Evolutionary conservation across 2,888 invertebrate genomes (phyloP).

Genomic region (Zygaena filipendulae): DNA sequence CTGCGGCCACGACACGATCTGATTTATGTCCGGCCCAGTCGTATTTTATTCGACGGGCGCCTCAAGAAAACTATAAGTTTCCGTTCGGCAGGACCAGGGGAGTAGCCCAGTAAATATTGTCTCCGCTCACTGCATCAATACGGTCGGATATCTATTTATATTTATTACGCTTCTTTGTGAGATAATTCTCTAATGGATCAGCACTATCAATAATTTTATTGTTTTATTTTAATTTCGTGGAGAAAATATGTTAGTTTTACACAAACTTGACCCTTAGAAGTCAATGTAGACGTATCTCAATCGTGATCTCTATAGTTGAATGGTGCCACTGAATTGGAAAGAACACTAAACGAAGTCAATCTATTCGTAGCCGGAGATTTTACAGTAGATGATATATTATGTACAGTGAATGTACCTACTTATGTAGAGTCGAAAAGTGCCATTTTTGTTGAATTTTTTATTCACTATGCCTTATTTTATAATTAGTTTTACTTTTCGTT

Average conservation of each 20-base stretch:
- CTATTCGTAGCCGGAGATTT: constrained; percentile 36
- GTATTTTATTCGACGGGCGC: constrained; percentile 67
- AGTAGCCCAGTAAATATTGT: constrained; percentile 65
- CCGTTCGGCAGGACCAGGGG: constrained; percentile 63
- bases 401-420: no score
- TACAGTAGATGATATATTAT: no score
- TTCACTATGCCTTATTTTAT: no score
- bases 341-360: constrained; percentile 48
- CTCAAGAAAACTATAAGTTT: constrained; percentile 69
- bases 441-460: no score
- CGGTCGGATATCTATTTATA: constrained; percentile 58
- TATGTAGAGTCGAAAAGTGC: no score
- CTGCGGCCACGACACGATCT: constrained; percentile 53
- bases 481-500: no score
- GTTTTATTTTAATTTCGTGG: constrained; percentile 29
- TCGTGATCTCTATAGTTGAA: no score
- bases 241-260: constrained; percentile 20
- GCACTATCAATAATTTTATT: no score
- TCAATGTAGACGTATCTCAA: no score
- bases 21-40: constrained; percentile 63
- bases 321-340: no score
- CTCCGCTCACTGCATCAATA: constrained; percentile 58
- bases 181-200: constrained; percentile 64
- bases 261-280: constrained; percentile 12
- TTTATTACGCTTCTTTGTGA: constrained; percentile 55